Conservation (phyloP, 2,888 invertebrate genomes). For the Aphidoletes aphidimyza region DNA sequence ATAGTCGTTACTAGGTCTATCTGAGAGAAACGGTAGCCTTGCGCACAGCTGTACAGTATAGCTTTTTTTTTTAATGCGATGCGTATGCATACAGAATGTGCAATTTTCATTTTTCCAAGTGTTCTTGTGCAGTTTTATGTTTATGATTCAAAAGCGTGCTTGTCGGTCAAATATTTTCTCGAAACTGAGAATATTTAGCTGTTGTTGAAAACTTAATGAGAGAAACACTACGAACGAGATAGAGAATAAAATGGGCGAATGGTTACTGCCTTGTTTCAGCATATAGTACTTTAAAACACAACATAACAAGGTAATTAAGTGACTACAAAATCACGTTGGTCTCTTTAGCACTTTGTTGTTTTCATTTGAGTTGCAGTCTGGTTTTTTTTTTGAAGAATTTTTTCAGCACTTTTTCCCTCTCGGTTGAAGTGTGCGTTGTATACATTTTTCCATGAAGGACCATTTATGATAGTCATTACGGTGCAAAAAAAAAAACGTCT, state of each 20-base stretch:
- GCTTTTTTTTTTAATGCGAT: too few species aligned
- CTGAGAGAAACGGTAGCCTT: constrained; percentile 30
- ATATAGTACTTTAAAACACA: constrained; percentile 1
- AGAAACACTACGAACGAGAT: not conserved
- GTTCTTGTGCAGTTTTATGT: not conserved
- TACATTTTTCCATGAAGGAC: constrained; percentile 28
- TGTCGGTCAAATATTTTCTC: constrained; percentile 22
- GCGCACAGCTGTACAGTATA: constrained; percentile 13
- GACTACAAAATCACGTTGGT: constrained; percentile 43
- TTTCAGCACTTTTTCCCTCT: not conserved
- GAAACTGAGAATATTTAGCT: not conserved
- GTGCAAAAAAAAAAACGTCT: not conserved
- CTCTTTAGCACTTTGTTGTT: not conserved
- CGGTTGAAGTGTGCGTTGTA: not conserved
- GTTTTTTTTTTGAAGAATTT: not conserved
- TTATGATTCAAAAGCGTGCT: constrained; percentile 34
- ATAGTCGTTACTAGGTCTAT: not conserved
- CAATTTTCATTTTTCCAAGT: not conserved
- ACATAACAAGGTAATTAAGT: constrained; percentile 39
- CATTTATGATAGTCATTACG: not conserved
- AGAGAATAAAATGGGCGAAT: not conserved
- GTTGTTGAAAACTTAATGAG: not conserved
- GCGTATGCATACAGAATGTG: constrained; percentile 7
- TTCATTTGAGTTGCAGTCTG: not conserved
- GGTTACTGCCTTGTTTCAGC: not conserved